Evolutionary conservation across 2,888 invertebrate genomes (phyloP), one percentile per base, ranked within the genome.

Genomic region (Camptogramma bilineatum): DNA sequence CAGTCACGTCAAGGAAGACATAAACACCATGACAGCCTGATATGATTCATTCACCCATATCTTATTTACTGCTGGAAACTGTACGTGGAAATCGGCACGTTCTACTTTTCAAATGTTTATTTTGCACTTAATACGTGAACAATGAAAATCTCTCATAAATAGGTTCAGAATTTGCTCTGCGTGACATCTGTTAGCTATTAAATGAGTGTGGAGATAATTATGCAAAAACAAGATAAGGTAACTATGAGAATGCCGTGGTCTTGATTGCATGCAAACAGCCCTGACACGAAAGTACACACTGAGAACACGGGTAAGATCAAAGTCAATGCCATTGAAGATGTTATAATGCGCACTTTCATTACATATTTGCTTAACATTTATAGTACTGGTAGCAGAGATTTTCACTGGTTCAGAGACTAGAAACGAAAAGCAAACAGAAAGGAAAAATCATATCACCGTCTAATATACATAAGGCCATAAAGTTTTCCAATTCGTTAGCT

Each of bases 61-160:
- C 42, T 17, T 62, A 31, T 57, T 47, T 34, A 69, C 64, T 63
- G 58, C 52, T 48, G 17, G 19, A 52, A 61, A 10, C 61, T 19
- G 44, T 66, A 70, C 72, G 70, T 70, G 73, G 68, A 70, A 70
- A 70, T 62, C 24, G 48, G 69, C 73, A 72, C 70, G 73, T 72
- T 54, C 9, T 17, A 44, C 47, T 46, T 55, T 65, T 59, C 48
- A 55, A 54, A 57, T 52, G 53, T 57, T 56, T 57, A 57, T 21
- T 31, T 64, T n/a, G 51, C 50, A 61, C 52, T 39, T 50, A n/a
- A n/a, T n/a, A 65, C 51, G 62, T 52, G 55, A 70, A 72, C 66
- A 66, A 67, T 64, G 63, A 57, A 62, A 59, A 55, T 61, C 19
- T 16, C 58, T 34, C 44, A 50, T 52, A 55, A 62, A 60, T 44